phyloP scores from a whole-genome alignment of 1,140 invertebrate species.

The Drosophila ogumai region DNA sequence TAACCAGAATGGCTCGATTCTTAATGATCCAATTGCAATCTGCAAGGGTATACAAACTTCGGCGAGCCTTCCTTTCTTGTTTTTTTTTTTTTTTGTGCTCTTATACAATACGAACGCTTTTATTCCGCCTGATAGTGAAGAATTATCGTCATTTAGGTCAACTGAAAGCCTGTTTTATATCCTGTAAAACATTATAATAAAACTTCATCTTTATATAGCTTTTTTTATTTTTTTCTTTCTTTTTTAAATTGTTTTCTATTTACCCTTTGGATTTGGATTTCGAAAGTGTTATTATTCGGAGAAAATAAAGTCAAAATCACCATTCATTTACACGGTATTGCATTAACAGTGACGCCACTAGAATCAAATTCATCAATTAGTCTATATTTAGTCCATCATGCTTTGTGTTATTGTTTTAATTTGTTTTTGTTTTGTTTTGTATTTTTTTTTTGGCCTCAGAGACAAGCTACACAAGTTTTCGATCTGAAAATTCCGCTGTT shows the following conservation, averaged over 20 bases:
- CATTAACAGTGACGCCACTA: conserved; percentile 33
- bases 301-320: not conserved
- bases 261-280: not conserved
- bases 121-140: conserved; percentile 39
- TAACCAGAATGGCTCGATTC: too few species aligned
- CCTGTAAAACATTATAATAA: not conserved
- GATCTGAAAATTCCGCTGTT: conserved; percentile 22
- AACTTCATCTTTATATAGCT: too few species aligned
- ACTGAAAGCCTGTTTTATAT: not conserved
- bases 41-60: not conserved
- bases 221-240: not conserved
- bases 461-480: conserved; percentile 39
- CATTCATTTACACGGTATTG: not conserved
- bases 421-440: conserved; percentile 23
- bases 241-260: not conserved
- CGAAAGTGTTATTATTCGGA: not conserved
- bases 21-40: too few species aligned
- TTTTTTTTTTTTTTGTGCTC: conserved; percentile 1
- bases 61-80: too few species aligned
- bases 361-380: conserved; percentile 55
- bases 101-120: conserved; percentile 27
- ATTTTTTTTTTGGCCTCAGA: conserved; percentile 42
- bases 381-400: conserved; percentile 44
- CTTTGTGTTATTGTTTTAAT: conserved; percentile 31
- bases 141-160: conserved; percentile 34